Evolutionary conservation across 2,113 vertebrate genomes (phyloP).

Genomic region (Heteronetta atricapilla): DNA sequence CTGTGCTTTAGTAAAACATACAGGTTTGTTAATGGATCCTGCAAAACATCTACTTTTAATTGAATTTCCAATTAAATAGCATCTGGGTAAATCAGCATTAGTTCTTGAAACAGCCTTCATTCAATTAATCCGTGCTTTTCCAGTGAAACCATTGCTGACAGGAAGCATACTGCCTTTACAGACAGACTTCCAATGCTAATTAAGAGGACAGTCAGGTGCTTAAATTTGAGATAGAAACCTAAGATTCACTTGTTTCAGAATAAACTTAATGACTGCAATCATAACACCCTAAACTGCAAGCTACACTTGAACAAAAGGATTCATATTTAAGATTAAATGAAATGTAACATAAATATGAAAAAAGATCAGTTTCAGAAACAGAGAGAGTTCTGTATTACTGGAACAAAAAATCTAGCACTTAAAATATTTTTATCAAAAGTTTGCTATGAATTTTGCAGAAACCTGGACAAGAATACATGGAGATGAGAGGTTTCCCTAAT

Average conservation of each 20-base stretch:
- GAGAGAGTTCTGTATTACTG: not conserved
- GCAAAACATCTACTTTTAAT: not conserved
- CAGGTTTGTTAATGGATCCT: not conserved
- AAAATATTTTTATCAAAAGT: not conserved
- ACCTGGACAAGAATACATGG: not conserved
- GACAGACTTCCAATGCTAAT: not conserved
- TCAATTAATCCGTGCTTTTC: not conserved
- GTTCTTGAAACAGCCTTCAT: not conserved
- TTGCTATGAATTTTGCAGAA: not conserved
- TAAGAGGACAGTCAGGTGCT: accelerated
- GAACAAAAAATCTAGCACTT: accelerated
- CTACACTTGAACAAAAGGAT: not conserved
- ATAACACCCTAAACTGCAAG: not conserved
- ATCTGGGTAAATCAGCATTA: not conserved
- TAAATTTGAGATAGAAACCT: not conserved
- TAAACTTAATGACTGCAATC: not conserved
- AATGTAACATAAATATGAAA: not conserved
- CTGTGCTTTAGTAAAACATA: not conserved
- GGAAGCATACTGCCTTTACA: not conserved
- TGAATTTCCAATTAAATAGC: not conserved
- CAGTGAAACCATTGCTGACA: not conserved
- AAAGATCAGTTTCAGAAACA: not conserved
- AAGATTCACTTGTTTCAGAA: not conserved
- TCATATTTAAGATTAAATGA: not conserved
- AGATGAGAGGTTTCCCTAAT: not conserved